Evolutionary conservation across 2,113 vertebrate species (phyloP), one percentile per base, ranked within the genome.

Genomic region (Atrichornis clamosus): DNA sequence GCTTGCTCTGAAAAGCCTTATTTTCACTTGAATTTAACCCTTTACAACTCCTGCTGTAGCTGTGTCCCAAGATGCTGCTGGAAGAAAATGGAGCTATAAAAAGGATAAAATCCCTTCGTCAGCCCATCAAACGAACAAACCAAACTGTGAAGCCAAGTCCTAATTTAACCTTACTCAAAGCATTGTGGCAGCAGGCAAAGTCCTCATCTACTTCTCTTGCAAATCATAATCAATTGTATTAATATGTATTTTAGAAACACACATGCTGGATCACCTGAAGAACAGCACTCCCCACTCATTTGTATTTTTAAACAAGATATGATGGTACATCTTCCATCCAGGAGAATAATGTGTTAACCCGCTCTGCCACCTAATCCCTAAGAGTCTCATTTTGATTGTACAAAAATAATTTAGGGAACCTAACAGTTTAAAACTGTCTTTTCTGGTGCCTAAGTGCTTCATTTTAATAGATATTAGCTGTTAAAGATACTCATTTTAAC

Each of bases 391-490:
- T 94, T 94, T 89, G 63, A 94, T 84, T 86, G 68, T 68, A 94
- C 64, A 88, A 96, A 97, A 97, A 96, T 96, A 95, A 96, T 96
- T 93, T 90, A 94, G 89, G 75, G 21, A 90, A 85, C 70, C 68
- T 81, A 96, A 64, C 77, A 52, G 23, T 93, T 95, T 94, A 62
- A 94, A 96, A 88, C 60, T 93, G 67, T 93, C 94, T 95, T 89
- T 84, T 68, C 92, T 91, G 77, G 72, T 91, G 75, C 63, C 87
- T 95, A 97, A 96, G 93, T 96, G 94, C 89, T 93, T 96, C 83
- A 89, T 95, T 96, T 96, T 93, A 96, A 96, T 95, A 96, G 95
- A 94, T 95, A 96, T 94, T 95, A 93, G 91, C 93, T 95, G 93
- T 86, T 96, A 96, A 95, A 96, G 87, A 90, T 60, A 95, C 90